Evolutionary conservation across 2,797 vertebrate genomes (phyloP), one percentile per base, ranked within the genome.

Genomic region (Pachyuromys duprasi): DNA sequence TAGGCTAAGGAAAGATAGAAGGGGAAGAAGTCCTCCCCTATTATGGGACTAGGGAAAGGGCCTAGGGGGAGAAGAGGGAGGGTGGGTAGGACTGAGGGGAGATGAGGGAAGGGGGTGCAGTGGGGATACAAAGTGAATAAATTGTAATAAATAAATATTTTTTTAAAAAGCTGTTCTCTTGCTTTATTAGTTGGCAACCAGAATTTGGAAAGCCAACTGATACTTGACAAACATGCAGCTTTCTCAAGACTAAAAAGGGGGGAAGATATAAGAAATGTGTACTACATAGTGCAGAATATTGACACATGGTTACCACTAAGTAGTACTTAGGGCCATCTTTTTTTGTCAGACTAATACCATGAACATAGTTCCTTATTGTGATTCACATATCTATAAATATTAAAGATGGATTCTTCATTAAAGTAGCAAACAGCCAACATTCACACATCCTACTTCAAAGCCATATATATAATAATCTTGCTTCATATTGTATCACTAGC

Each of bases 251-350:
- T 70, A 5, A 5, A 18, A 62, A 36, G 8, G 8, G 14, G 28
- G 18, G 28, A 75, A 39, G 28, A 13, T 28, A 11, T 55, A 22
- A 62, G 8, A 20, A 74, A 83, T 20, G 1, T 15, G 2, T 24
- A 2, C 11, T 17, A 0, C 0, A 0, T 13, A 1, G 20, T 49
- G 0, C 26, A 36, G 13, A 63, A 53, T 13, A 24, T 8, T 31
- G 31, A 22, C 0, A 5, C 13, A 33, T n/a, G 45, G 28, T 91
- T 15, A 42, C 13, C 12, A 9, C 3, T 9, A 26, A 55, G 45
- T 15, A 53, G 67, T 65, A 2, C 53, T 53, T 13, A 3, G 24
- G 6, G 7, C 3, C 86, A 0, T 39, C 12, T n/a, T 53, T 49
- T 53, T 42, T 53, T 42, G 36, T 90, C n/a, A 8, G 1, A 8